Percentiles rank a stretch among this genome's conserved stretches.
Evolutionary conservation across 1,140 invertebrate genomes (phyloP).

Genomic region (Tetramorium alpestre): DNA sequence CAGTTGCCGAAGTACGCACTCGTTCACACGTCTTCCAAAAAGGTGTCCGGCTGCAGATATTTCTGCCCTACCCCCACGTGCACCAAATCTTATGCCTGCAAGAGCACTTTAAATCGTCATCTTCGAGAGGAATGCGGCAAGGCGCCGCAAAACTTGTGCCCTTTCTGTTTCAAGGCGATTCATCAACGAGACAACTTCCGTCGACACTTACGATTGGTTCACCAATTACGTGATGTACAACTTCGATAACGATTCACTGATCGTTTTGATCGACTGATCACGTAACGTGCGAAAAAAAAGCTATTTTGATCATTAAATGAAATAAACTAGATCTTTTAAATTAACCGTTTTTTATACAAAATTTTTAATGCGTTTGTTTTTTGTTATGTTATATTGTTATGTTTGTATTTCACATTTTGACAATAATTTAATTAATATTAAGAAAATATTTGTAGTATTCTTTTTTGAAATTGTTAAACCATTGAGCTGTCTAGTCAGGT

Average conservation of each 20-base stretch:
- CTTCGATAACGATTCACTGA: neutral
- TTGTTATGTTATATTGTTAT: neutral
- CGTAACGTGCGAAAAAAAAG: no score
- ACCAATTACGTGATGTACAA: neutral
- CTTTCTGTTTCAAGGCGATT: slow-evolving; percentile 82
- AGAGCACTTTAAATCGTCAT: slow-evolving; percentile 83
- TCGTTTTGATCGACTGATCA: neutral
- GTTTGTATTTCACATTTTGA: neutral
- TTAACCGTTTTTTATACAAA: neutral
- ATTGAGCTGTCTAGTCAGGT: neutral
- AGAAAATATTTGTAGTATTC: neutral
- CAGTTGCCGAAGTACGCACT: neutral
- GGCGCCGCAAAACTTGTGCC: slow-evolving; percentile 86
- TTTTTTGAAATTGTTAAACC: neutral
- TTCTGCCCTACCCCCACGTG: slow-evolving; percentile 81
- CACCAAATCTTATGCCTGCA: slow-evolving; percentile 84
- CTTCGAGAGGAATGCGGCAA: slow-evolving; percentile 87
- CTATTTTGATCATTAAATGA: neutral
- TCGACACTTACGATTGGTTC: slow-evolving; percentile 69
- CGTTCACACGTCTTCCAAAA: slow-evolving; percentile 32
- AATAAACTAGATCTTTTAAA: neutral
- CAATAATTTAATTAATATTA: neutral
- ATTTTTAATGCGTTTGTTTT: neutral
- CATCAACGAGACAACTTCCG: slow-evolving; percentile 79
- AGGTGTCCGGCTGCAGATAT: slow-evolving; percentile 67